Evolutionary conservation across 30 jellyfish, hydroid and myxozoan species (phyloP), one percentile per base, ranked within the genome.

Genomic region (Cassiopea xamachana): DNA sequence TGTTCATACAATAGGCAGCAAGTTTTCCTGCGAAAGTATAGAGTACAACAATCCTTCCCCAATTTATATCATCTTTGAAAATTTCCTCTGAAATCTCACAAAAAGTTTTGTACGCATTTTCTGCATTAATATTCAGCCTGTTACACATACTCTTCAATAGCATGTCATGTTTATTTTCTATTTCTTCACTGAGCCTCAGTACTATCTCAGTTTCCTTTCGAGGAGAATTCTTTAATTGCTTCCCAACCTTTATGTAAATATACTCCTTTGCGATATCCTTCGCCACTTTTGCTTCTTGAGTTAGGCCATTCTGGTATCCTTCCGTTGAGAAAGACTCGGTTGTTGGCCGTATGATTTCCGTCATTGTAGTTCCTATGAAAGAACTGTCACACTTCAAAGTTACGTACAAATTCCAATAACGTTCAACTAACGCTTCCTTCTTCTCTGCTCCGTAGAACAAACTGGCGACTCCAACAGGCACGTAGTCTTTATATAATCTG

Each of bases 21-120:
- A 96, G 85, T 81, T 96, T 92, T 44, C 98, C 99, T 6, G 96
- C 99, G 84, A 96, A 96, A 1, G 99, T 91, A 82, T 96, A 96
- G 69, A 96, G 85, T 17, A 96, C 98, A 67, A 96, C 97, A 43
- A 96, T 83, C 72, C 99, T 84, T 60, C 99, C 99, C 99, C 99
- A 96, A 77, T 96, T 96, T 47, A 77, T 79, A 46, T 89, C 99
- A 69, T 92, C 99, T 27, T 71, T 74, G 73, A 96, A 96, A 48
- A 96, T 92, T 80, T 96, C 99, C 27, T 92, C 98, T 1, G 98
- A 97, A 51, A 96, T 86, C 80, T 87, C 96, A 60, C 86, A 55
- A 79, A 96, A 96, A 68, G 96, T 92, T 82, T 82, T 80, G 84
- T 96, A 86, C 16, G 97, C 98, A 50, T 91, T 96, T 16, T 92